A percentile compares a stretch with the other conserved stretches of the same genome.
These are phyloP conservation scores for Gobionotothen gibberifrons DNA, from an alignment of 2,797 vertebrate species.

Conservation along the genomic window DNA sequence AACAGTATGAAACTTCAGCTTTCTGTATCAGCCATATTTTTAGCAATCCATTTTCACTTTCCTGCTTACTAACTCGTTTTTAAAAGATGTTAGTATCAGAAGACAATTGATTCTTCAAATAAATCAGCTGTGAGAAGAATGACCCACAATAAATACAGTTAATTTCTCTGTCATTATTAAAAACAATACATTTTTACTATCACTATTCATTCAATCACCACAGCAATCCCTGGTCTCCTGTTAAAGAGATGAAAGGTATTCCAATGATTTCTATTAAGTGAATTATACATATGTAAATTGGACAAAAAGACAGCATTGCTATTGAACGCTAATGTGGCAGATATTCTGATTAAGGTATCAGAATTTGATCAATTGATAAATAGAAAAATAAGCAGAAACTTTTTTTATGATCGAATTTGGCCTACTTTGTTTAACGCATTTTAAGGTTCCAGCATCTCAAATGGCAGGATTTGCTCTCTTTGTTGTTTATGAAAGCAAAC, in stretches of 20 bases:
- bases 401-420: neutral
- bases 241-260: neutral
- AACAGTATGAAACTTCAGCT: constrained; percentile 1
- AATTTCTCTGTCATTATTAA: neutral
- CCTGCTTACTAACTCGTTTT: constrained; percentile 5
- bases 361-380: no score
- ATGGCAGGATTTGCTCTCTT: neutral
- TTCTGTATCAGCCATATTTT: neutral
- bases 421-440: neutral
- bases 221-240: neutral
- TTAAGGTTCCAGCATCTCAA: neutral
- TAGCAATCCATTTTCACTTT: neutral
- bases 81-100: neutral
- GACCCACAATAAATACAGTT: neutral
- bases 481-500: neutral
- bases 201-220: neutral
- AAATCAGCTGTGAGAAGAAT: no score
- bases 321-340: neutral
- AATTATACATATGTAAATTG: neutral
- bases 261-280: neutral
- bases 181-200: neutral
- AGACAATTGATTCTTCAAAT: neutral
- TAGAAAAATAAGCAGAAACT: no score
- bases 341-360: no score
- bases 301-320: neutral